These are phyloP conservation scores for Perizoma affinitatum DNA, from an alignment of 2,888 invertebrate genomes.

Conservation along the genomic window DNA sequence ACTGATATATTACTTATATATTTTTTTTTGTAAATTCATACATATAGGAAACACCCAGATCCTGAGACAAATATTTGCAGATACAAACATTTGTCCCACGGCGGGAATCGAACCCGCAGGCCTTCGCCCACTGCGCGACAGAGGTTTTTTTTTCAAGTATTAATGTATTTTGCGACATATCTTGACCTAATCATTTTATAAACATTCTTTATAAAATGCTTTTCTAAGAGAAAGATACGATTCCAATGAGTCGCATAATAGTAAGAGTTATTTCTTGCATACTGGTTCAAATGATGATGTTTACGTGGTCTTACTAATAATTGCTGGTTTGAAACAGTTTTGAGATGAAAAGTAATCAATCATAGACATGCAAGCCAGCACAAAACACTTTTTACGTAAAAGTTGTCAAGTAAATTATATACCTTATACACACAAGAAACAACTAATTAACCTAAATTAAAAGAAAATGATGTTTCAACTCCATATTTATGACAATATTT, in stretches of 20 bases:
- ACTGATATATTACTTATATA: too few relatives aligned
- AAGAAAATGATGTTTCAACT: constrained; percentile 18
- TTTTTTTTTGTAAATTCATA: too few relatives aligned
- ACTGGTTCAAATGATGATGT: not conserved
- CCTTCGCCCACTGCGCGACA: too few relatives aligned
- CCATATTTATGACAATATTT: constrained; percentile 24
- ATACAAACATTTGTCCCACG: too few relatives aligned
- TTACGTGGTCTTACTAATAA: constrained; percentile 7
- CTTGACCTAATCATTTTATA: too few relatives aligned
- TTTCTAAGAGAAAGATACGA: not conserved
- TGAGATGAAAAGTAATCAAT: constrained; percentile 33
- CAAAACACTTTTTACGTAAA: not conserved
- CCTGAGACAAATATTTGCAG: too few relatives aligned
- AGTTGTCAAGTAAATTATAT: not conserved
- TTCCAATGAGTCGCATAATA: not conserved
- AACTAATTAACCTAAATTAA: constrained; percentile 25
- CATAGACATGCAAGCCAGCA: constrained; percentile 17
- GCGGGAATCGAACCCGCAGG: too few relatives aligned
- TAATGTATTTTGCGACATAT: too few relatives aligned
- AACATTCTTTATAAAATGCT: too few relatives aligned
- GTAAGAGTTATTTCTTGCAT: constrained; percentile 7
- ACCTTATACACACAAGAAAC: constrained; percentile 13
- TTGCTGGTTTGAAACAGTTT: constrained; percentile 15
- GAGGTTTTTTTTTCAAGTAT: too few relatives aligned
- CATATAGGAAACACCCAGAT: too few relatives aligned